These are phyloP conservation scores for Catostomus latipinnis DNA, from an alignment of 2,797 vertebrate genomes.

Conservation along the genomic window DNA sequence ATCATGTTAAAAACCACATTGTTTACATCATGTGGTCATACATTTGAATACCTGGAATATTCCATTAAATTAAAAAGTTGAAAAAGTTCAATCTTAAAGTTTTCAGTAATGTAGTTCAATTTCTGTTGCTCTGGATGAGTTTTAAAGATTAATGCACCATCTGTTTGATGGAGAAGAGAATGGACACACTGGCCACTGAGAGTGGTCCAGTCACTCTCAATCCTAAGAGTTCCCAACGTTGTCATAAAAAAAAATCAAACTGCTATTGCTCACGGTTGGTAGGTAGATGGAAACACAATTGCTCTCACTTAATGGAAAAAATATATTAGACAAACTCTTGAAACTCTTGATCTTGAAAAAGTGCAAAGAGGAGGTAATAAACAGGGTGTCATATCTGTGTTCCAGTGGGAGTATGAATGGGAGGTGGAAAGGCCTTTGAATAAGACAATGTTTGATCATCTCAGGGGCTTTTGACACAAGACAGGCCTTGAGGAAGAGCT, in stretches of 20 bases:
- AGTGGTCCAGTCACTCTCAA: constrained; percentile 33
- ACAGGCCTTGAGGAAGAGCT: constrained; percentile 44
- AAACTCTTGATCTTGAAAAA: constrained; percentile 48
- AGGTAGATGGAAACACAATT: constrained; percentile 53
- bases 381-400: constrained; percentile 52
- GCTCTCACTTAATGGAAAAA: constrained; percentile 56
- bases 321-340: constrained; percentile 39
- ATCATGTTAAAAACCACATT: too few species aligned
- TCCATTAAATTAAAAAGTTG: too few species aligned
- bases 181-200: constrained; percentile 27
- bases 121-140: background rate
- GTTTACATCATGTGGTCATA: too few species aligned
- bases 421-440: constrained; percentile 49
- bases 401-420: constrained; percentile 48
- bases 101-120: background rate
- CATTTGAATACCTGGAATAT: too few species aligned
- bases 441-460: constrained; percentile 49
- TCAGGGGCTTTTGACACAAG: constrained; percentile 50
- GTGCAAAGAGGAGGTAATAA: constrained; percentile 52
- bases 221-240: constrained; percentile 43
- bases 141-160: constrained; percentile 1
- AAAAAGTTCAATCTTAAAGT: too few species aligned
- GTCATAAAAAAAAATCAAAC: constrained; percentile 52
- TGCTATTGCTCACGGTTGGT: constrained; percentile 50
- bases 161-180: constrained; percentile 18